Conservation (phyloP, 2,113 vertebrate species). For the Mustelus asterias region DNA sequence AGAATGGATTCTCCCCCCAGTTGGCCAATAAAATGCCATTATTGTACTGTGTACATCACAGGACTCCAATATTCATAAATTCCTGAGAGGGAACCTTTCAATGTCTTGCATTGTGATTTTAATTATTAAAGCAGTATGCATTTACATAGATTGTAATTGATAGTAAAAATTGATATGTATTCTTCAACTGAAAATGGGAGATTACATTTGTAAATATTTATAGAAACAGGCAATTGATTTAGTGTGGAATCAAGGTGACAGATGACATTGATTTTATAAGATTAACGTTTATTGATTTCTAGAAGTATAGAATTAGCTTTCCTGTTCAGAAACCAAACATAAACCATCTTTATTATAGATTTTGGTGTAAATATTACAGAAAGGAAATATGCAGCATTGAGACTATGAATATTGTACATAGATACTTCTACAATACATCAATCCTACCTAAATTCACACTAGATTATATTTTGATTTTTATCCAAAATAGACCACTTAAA, state of each 20-base stretch:
- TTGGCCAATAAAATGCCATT: not conserved
- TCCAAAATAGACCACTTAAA: constrained; percentile 12
- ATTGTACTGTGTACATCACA: not conserved
- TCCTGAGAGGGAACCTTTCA: not conserved
- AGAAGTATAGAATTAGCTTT: not conserved
- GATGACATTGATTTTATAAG: not conserved
- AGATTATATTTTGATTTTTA: not conserved
- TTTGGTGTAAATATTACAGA: not conserved
- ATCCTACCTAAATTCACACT: not conserved
- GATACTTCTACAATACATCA: not conserved
- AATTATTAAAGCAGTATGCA: not conserved
- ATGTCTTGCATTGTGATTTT: not conserved
- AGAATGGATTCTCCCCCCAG: not conserved
- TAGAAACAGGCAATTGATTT: not conserved
- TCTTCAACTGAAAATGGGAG: not conserved
- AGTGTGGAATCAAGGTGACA: not conserved
- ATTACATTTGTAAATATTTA: not conserved
- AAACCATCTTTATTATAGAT: not conserved
- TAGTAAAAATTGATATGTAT: not conserved
- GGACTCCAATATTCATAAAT: not conserved
- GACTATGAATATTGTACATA: not conserved
- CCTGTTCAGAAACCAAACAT: not conserved
- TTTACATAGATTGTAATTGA: not conserved
- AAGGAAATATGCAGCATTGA: not conserved
- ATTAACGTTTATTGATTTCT: not conserved